Percentiles rank a stretch among this genome's conserved stretches.
phyloP scores from a whole-genome alignment of 2,888 invertebrate genomes.

The Erebia ligea region DNA sequence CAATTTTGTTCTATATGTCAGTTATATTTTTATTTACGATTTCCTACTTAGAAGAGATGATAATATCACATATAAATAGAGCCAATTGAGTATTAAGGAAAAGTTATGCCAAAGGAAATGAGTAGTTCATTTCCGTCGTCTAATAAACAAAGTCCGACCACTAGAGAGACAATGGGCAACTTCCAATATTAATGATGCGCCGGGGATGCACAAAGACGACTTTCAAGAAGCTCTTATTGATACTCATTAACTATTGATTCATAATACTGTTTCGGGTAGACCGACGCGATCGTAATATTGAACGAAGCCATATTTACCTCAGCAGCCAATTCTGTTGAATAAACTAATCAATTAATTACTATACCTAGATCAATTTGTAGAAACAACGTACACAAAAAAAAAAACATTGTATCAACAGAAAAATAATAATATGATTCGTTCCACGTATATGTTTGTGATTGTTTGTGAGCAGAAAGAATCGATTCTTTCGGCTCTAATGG shows the following conservation, averaged over 20 bases:
- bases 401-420: no score
- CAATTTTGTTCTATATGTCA: not conserved
- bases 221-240: slow-evolving; percentile 78
- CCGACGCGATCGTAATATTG: slow-evolving; percentile 59
- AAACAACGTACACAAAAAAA: no score
- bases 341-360: no score
- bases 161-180: slow-evolving; percentile 76
- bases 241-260: slow-evolving; percentile 83
- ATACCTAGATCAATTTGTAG: no score
- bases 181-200: slow-evolving; percentile 82
- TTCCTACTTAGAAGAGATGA: not conserved
- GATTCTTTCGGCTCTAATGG: no score
- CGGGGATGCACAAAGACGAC: slow-evolving; percentile 74
- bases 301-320: no score
- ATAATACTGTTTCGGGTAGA: slow-evolving; percentile 81
- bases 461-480: no score
- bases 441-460: no score
- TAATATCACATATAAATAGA: slow-evolving; percentile 22
- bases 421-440: no score
- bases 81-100: slow-evolving; percentile 61
- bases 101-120: slow-evolving; percentile 73
- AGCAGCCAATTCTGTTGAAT: no score
- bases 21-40: not conserved
- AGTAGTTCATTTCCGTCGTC: slow-evolving; percentile 70
- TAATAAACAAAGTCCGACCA: slow-evolving; percentile 75